These are phyloP conservation scores for Umimayanthus chanpuru DNA, from an alignment of 92 coral and sea anemone species.

Conservation along the genomic window DNA sequence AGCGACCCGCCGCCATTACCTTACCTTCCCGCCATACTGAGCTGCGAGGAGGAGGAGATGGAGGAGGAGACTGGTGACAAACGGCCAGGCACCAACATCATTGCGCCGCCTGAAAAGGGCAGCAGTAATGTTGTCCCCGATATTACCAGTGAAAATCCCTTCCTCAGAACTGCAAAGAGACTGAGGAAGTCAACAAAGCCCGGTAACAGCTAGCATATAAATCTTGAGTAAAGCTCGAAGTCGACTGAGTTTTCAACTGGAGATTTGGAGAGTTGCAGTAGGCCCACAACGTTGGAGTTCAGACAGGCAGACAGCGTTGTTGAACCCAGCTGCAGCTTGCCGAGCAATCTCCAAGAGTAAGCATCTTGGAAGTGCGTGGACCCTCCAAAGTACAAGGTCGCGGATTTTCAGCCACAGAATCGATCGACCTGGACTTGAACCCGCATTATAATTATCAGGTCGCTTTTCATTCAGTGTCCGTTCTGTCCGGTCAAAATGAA, in stretches of 20 bases:
- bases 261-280: too few relatives aligned
- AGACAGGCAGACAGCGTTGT: too few relatives aligned
- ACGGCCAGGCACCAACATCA: conserved; percentile 11
- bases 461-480: too few relatives aligned
- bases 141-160: conserved; percentile 25
- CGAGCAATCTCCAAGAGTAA: too few relatives aligned
- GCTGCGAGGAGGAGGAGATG: conserved; percentile 38
- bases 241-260: not conserved
- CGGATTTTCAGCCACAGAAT: too few relatives aligned
- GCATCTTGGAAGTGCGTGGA: too few relatives aligned
- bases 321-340: too few relatives aligned
- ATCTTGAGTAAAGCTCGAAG: not conserved
- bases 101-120: conserved; percentile 22
- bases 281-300: too few relatives aligned
- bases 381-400: too few relatives aligned
- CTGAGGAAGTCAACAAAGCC: conserved; percentile 49
- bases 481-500: too few relatives aligned
- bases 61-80: conserved; percentile 25
- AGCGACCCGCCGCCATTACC: conserved; percentile 31
- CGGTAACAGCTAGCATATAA: conserved; percentile 25
- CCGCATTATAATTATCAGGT: too few relatives aligned
- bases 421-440: too few relatives aligned
- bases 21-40: conserved; percentile 32
- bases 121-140: not conserved
- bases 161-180: conserved; percentile 54